These are phyloP conservation scores for Dolichotis patagonum DNA, from an alignment of 2,113 vertebrate genomes.

Conservation along the genomic window DNA sequence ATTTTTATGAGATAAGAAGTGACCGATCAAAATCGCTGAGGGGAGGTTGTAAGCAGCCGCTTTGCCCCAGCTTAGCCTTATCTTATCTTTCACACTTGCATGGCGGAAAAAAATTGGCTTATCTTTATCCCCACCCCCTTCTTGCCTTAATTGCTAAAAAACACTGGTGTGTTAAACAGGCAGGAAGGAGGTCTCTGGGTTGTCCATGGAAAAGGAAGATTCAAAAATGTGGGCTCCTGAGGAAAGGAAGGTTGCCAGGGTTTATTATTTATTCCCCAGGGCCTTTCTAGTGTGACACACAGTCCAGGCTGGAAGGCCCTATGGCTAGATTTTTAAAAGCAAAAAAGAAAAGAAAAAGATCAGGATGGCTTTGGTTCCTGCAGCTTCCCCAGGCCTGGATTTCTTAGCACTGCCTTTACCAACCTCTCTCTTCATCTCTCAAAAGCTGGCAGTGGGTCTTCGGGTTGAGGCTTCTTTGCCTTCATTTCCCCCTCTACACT, in stretches of 20 bases:
- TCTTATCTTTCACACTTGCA: conserved; percentile 90
- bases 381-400: conserved; percentile 47
- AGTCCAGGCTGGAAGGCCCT: neutral
- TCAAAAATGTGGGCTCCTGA: conserved; percentile 74
- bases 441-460: conserved; percentile 32
- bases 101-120: conserved; percentile 86
- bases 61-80: conserved; percentile 88
- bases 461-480: neutral
- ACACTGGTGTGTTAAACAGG: conserved; percentile 85
- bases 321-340: conserved; percentile 1
- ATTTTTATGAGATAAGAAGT: conserved; percentile 87
- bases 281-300: neutral
- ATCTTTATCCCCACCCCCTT: conserved; percentile 87
- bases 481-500: neutral
- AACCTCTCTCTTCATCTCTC: conserved; percentile 23
- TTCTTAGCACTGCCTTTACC: conserved; percentile 15
- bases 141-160: conserved; percentile 88
- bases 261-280: neutral
- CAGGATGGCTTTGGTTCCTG: conserved; percentile 1
- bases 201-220: conserved; percentile 71
- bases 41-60: conserved; percentile 87
- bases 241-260: neutral
- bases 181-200: conserved; percentile 83
- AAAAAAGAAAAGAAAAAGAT: neutral
- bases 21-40: conserved; percentile 88